These are phyloP conservation scores for Melanotaenia parkinsoni DNA, from an alignment of 2,797 vertebrate species.

Conservation along the genomic window DNA sequence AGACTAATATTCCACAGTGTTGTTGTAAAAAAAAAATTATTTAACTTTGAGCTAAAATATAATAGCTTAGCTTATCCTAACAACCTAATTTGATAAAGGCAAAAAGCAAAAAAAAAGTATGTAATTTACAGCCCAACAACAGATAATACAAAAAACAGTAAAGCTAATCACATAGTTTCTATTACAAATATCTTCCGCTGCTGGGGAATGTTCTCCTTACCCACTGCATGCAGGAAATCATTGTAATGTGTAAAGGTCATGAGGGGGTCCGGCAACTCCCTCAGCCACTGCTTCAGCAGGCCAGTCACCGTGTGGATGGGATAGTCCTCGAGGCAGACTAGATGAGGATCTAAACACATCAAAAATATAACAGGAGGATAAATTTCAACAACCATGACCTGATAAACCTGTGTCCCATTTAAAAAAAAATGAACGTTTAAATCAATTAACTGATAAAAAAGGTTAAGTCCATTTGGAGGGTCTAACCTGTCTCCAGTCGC, in stretches of 20 bases:
- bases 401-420: neutral
- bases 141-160: neutral
- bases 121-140: neutral
- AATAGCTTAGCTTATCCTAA: neutral
- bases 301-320: slow-evolving; percentile 96
- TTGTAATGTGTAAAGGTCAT: slow-evolving; percentile 95
- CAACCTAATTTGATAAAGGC: neutral
- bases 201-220: slow-evolving; percentile 77
- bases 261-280: slow-evolving; percentile 94
- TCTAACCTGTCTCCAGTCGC: slow-evolving; percentile 88
- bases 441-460: neutral
- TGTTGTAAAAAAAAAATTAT: neutral
- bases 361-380: neutral
- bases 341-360: slow-evolving; percentile 83
- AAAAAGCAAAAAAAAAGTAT: no score
- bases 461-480: neutral
- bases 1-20: neutral
- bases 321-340: slow-evolving; percentile 90
- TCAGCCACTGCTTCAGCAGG: slow-evolving; percentile 95
- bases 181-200: slow-evolving; percentile 21
- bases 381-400: neutral
- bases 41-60: neutral
- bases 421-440: neutral
- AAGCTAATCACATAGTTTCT: neutral
- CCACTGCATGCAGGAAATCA: slow-evolving; percentile 94